Conservation (phyloP, 1,140 invertebrate species). For the Lasaia peninsularis region DNA sequence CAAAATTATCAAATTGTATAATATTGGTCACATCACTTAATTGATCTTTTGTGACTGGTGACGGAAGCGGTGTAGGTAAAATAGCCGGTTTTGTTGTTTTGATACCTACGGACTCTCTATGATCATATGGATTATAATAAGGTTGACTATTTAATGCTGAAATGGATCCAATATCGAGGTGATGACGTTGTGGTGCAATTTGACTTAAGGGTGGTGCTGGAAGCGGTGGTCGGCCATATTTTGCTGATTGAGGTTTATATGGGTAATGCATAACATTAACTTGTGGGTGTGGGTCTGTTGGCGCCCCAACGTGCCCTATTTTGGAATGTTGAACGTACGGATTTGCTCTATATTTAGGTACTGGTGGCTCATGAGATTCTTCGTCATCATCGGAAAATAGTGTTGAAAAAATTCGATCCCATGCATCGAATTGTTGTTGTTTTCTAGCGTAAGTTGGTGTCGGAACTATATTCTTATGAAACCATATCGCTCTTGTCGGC, state of each 20-base stretch:
- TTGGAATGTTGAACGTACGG: conserved; percentile 45
- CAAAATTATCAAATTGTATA: conserved; percentile 29
- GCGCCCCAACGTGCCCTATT: conserved; percentile 34
- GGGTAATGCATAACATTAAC: conserved; percentile 42
- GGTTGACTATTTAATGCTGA: conserved; percentile 27
- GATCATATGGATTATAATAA: conserved; percentile 36
- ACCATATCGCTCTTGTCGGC: conserved; percentile 56
- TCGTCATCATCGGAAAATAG: conserved; percentile 60
- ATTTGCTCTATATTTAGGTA: conserved; percentile 40
- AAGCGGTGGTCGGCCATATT: conserved; percentile 37
- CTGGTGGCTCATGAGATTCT: conserved; percentile 34
- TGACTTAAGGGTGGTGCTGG: conserved; percentile 30
- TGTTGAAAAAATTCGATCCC: conserved; percentile 61
- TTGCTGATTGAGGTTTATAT: conserved; percentile 42
- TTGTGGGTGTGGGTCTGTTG: conserved; percentile 41
- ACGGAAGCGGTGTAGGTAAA: conserved; percentile 50
- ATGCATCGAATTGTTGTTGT: conserved; percentile 37
- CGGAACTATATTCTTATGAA: conserved; percentile 57
- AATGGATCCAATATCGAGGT: conserved; percentile 30
- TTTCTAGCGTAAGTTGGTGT: conserved; percentile 36
- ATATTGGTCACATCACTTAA: conserved; percentile 33
- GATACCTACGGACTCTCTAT: conserved; percentile 36
- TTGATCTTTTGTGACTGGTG: conserved; percentile 32
- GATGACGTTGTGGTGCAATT: conserved; percentile 35
- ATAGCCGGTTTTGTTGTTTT: conserved; percentile 53